phyloP scores from a whole-genome alignment of 2,797 vertebrate species.

The Platalea minor region DNA sequence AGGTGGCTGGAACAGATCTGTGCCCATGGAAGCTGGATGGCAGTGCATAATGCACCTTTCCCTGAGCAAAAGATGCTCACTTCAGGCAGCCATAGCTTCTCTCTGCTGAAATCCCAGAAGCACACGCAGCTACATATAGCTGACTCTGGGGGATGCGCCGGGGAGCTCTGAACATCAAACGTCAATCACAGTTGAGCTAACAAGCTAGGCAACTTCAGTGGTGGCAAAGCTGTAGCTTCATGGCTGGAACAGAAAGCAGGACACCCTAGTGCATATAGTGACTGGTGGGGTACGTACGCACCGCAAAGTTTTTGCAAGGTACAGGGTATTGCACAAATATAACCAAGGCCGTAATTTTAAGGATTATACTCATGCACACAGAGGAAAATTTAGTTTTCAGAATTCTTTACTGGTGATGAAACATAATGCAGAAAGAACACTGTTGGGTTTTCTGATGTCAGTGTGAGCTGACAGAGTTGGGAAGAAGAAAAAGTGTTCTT shows the following conservation, averaged over 20 bases:
- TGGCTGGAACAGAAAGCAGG: not conserved
- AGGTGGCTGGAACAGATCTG: not conserved
- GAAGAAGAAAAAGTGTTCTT: constrained; percentile 35
- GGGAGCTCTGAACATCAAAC: not conserved
- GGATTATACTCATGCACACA: not conserved
- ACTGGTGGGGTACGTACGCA: not conserved
- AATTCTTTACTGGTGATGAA: constrained; percentile 45
- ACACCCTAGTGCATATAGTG: not conserved
- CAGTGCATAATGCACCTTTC: not conserved
- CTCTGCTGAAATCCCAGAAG: not conserved
- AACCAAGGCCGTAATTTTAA: constrained; percentile 17
- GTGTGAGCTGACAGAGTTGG: constrained; percentile 35
- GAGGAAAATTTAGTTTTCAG: constrained; percentile 22
- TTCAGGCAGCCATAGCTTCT: not conserved
- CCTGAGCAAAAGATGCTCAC: not conserved
- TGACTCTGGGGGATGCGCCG: not conserved
- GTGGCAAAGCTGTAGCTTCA: not conserved
- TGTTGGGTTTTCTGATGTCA: constrained; percentile 51
- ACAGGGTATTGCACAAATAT: not conserved
- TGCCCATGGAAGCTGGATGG: not conserved
- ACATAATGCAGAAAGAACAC: not conserved
- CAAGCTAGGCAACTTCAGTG: not conserved
- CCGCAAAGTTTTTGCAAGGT: not conserved
- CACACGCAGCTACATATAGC: not conserved
- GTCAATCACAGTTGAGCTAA: not conserved